Evolutionary conservation across 2,797 vertebrate genomes (phyloP).

Genomic region (Fratercula arctica): DNA sequence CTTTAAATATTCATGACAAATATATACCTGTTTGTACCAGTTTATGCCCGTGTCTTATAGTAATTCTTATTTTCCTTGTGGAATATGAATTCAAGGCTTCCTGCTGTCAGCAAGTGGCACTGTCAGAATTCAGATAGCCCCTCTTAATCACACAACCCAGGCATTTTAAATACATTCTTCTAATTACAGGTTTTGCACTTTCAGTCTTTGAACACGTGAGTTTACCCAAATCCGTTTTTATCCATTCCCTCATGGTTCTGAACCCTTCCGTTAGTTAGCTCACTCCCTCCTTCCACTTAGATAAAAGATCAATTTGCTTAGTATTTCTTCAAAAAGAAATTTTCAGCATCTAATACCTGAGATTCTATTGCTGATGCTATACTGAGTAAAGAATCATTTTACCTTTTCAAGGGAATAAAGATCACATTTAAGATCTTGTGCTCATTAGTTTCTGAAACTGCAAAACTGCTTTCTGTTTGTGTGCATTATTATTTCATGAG

Average conservation of each 20-base stretch:
- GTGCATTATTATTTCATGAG: not conserved
- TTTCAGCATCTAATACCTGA: not conserved
- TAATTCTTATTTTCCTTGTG: not conserved
- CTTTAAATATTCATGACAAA: not conserved
- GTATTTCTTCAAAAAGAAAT: not conserved
- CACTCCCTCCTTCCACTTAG: not conserved
- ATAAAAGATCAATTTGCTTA: slow-evolving; percentile 1
- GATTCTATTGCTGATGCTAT: not conserved
- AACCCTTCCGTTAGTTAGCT: slow-evolving; percentile 29
- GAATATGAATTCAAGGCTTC: not conserved
- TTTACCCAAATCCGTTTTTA: slow-evolving; percentile 11
- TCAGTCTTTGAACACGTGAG: not conserved
- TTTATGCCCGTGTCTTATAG: not conserved
- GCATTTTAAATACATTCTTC: not conserved
- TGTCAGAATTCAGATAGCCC: not conserved
- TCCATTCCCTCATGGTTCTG: not conserved
- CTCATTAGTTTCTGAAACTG: not conserved
- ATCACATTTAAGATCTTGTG: not conserved
- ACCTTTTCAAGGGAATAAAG: slow-evolving; percentile 5
- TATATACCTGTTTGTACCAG: not conserved
- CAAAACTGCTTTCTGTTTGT: not conserved
- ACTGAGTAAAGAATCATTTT: not conserved
- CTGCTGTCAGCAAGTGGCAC: not conserved
- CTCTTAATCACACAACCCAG: not conserved
- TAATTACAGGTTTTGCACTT: not conserved